A percentile compares a stretch with the other conserved stretches of the same genome.
Conservation (phyloP, 1,140 invertebrate genomes). For the Trichogramma pretiosum region DNA sequence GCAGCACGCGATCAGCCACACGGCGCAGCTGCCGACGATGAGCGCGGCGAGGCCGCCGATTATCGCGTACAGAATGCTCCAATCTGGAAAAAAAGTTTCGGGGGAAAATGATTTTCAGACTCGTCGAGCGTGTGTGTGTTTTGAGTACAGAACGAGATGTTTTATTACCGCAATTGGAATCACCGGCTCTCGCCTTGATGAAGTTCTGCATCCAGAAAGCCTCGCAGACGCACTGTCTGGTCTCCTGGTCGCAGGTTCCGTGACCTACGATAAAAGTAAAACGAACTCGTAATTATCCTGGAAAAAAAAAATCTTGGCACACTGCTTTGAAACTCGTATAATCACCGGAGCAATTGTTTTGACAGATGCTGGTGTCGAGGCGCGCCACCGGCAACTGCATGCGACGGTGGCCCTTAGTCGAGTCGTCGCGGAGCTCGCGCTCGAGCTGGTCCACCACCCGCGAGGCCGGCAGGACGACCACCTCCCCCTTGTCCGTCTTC, state of each 20-base stretch:
- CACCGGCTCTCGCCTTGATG: constrained; percentile 53
- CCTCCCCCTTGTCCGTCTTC: constrained; percentile 43
- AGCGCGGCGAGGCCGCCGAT: too few relatives aligned
- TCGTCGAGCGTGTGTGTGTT: neutral
- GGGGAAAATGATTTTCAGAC: too few relatives aligned
- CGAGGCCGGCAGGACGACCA: constrained; percentile 44
- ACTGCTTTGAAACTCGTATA: too few relatives aligned
- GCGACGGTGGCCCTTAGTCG: too few relatives aligned
- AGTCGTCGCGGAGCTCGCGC: constrained; percentile 60
- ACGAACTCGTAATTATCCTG: too few relatives aligned
- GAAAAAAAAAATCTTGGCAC: too few relatives aligned
- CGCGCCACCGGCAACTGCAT: constrained; percentile 64
- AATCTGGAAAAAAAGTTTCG: constrained; percentile 55
- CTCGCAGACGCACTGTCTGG: constrained; percentile 80
- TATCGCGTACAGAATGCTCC: constrained; percentile 81
- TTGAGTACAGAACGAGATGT: constrained; percentile 1
- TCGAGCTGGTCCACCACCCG: constrained; percentile 56
- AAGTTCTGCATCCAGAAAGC: constrained; percentile 91
- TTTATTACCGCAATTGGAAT: constrained; percentile 67
- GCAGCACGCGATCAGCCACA: constrained; percentile 64
- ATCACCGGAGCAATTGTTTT: constrained; percentile 83
- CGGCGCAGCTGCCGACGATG: too few relatives aligned
- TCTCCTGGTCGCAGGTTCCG: constrained; percentile 77
- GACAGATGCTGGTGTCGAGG: constrained; percentile 76
- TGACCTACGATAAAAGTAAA: constrained; percentile 48